Conservation (phyloP, 2,113 vertebrate species). For the Dryoscopus gambensis region DNA sequence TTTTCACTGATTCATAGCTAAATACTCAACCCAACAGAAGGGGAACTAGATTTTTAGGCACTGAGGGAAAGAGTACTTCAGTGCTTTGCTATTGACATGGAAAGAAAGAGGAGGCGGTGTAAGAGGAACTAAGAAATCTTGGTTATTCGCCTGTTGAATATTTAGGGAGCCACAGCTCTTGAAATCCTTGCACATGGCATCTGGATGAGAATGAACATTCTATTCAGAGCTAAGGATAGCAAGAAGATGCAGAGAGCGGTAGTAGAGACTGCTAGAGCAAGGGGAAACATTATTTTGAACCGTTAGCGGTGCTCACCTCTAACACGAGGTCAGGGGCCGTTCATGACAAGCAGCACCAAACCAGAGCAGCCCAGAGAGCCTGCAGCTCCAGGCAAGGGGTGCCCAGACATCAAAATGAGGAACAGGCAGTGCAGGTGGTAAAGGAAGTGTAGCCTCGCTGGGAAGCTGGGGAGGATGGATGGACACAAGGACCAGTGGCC, state of each 20-base stretch:
- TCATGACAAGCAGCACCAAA: not conserved
- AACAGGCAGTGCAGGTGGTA: not conserved
- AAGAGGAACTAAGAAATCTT: slow-evolving; percentile 29
- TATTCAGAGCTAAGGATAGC: not conserved
- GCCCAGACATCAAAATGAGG: not conserved
- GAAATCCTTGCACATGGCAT: not conserved
- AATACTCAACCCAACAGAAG: slow-evolving; percentile 41
- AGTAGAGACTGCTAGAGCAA: not conserved
- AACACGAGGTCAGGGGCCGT: not conserved
- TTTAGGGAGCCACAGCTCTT: slow-evolving; percentile 12
- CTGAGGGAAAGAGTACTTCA: not conserved
- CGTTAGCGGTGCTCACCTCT: rapidly evolving
- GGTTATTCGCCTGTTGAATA: slow-evolving; percentile 29
- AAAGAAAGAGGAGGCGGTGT: slow-evolving; percentile 18
- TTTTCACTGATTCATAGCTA: slow-evolving; percentile 58
- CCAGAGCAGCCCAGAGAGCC: not conserved
- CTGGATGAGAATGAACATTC: not conserved
- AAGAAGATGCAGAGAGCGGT: not conserved
- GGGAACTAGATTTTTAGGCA: slow-evolving; percentile 14
- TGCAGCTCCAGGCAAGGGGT: not conserved
- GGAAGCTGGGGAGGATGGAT: not conserved
- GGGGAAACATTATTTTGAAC: not conserved
- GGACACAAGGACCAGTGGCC: rapidly evolving
- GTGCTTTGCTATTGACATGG: slow-evolving; percentile 10
- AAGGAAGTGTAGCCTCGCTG: not conserved